Conservation (phyloP, 2,888 invertebrate species). For the Standfussiana lucernea region DNA sequence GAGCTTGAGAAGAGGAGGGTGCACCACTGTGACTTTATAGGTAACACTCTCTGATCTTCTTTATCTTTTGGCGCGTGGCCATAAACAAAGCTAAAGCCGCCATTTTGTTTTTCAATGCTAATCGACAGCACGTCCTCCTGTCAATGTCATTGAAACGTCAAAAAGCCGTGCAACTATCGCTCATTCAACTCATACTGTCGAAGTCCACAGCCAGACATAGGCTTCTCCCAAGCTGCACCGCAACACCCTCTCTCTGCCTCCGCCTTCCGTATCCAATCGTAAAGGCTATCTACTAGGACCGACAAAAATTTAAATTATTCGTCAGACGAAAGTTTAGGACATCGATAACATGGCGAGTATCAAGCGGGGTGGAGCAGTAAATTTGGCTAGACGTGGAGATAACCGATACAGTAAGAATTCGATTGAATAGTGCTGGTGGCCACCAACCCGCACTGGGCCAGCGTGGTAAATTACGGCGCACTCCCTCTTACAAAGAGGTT, state of each 20-base stretch:
- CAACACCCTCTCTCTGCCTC: neutral
- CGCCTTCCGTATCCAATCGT: no score
- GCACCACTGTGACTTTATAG: constrained; percentile 98
- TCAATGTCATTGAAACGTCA: neutral
- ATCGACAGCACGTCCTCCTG: neutral
- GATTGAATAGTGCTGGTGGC: neutral
- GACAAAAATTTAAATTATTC: neutral
- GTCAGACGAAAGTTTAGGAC: neutral
- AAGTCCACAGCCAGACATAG: neutral
- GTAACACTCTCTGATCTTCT: constrained; percentile 83
- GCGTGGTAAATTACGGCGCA: neutral
- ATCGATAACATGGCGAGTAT: neutral
- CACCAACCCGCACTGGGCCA: neutral
- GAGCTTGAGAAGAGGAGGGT: constrained; percentile 98
- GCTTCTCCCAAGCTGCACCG: neutral
- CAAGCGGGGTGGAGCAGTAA: neutral
- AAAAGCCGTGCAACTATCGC: neutral
- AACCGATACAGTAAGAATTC: neutral
- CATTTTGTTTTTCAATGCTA: neutral
- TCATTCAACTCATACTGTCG: neutral
- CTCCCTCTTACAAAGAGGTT: neutral
- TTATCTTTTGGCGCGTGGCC: neutral
- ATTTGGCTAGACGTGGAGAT: neutral
- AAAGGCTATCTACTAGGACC: neutral
- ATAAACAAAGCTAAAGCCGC: neutral